Conservation (phyloP, 2,113 vertebrate genomes). For the Saguinus imperator region DNA sequence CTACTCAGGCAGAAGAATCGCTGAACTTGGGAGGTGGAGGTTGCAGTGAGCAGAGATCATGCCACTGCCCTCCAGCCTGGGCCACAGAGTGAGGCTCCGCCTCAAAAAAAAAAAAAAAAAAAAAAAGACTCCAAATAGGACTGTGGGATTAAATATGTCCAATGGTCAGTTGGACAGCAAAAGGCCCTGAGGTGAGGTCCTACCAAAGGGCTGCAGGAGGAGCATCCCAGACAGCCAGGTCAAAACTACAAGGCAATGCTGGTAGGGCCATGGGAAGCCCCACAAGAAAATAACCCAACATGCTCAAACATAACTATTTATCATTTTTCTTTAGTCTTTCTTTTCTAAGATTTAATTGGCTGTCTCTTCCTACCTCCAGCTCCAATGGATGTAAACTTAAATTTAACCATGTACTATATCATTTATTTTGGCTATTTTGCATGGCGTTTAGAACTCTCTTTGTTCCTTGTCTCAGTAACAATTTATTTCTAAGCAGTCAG, state of each 20-base stretch:
- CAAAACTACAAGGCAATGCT: neutral
- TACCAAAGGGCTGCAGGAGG: neutral
- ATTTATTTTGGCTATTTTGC: constrained; percentile 42
- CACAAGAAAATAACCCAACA: constrained; percentile 2
- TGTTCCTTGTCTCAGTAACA: constrained; percentile 54
- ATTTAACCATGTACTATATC: constrained; percentile 27
- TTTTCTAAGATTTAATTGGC: constrained; percentile 37
- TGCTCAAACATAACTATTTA: neutral
- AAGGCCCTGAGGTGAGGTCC: neutral
- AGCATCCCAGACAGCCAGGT: neutral
- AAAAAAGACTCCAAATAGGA: neutral
- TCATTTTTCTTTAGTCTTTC: constrained; percentile 33
- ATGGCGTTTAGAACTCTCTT: constrained; percentile 59
- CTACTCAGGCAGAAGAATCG: too few species aligned
- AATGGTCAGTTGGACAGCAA: neutral
- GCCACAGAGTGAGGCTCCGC: too few species aligned
- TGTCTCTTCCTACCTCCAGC: neutral
- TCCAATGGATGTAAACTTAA: constrained; percentile 48
- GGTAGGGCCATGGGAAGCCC: neutral
- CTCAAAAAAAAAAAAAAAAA: too few species aligned
- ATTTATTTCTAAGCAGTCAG: constrained; percentile 30
- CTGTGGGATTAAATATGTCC: neutral
- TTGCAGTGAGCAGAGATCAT: too few species aligned
- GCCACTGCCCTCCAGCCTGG: too few species aligned
- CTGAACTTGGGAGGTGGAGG: too few species aligned